Evolutionary conservation across 2,888 invertebrate genomes (phyloP), one percentile per base, ranked within the genome.

Genomic region (Epinotia brunnichana): DNA sequence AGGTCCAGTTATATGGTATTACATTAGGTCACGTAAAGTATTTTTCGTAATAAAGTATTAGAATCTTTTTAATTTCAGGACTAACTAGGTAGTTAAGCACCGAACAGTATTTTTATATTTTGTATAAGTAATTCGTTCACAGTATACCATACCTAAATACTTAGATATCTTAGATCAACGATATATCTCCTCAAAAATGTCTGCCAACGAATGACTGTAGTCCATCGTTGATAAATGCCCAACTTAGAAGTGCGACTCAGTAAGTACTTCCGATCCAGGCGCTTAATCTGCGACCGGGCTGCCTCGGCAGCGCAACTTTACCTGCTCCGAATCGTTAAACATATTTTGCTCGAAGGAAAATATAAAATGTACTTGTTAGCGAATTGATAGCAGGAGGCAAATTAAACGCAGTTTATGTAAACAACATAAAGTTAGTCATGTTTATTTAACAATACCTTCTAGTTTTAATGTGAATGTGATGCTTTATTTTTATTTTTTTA

Each of bases 261-360:
- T 24, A 24, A 57, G 39, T 64, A 39, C 63, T 70, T 59, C 57
- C 48, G 48, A 57, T 51, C 70, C 56, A 19, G 56, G 19, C 48
- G 56, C 48, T 70, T 70, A 57, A 67, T 67, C 67, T 57, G 57
- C 67, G 57, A 70, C 70, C 63, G n/a, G 24, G 53, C 61, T 44
- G 48, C 48, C 48, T 24, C 54, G 41, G 41, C 39, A 53, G 60
- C 21, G 53, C 41, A 56, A 69, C 62, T 69, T 62, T 41, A 69
- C 54, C 61, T 69, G 62, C 35, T 51, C 4, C 63, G 69, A 70
- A 54, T 56, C 35, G 62, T 70, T 70, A 24, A 70, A 56, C 69
- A 54, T 70, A 51, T 70, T 64, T 66, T 59, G 57, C 64, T 59
- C 35, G 41, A 44, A 53, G 29, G 29, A 39, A 11, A 39, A 53